A percentile compares a stretch with the other conserved stretches of the same genome.
Evolutionary conservation across 2,888 invertebrate species (phyloP).

Genomic region (Dasysyrphus albostriatus): DNA sequence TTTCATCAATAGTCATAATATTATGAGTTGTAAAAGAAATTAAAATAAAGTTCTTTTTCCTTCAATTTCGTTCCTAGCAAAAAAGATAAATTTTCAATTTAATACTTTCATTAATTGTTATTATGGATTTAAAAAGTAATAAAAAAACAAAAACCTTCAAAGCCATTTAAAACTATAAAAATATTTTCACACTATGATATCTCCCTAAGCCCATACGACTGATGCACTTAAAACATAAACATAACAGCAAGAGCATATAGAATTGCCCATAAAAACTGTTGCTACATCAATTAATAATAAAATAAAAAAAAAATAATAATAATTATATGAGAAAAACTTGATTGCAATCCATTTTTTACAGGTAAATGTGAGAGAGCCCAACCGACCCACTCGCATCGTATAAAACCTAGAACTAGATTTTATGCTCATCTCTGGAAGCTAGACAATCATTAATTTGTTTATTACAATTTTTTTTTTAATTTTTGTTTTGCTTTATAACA

Average conservation of each 20-base stretch:
- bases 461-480: neutral
- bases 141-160: neutral
- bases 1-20: neutral
- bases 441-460: conserved; percentile 41
- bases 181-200: conserved; percentile 28
- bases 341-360: conserved; percentile 23
- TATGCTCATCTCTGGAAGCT: conserved; percentile 26
- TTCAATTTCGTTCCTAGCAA: neutral
- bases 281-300: conserved; percentile 39
- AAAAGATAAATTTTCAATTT: conserved; percentile 10
- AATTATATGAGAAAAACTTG: conserved; percentile 1
- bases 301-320: neutral
- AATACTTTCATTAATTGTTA: no score
- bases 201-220: conserved; percentile 31
- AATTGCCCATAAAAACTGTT: conserved; percentile 60
- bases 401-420: conserved; percentile 34
- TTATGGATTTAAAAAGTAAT: neutral
- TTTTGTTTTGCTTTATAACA: neutral
- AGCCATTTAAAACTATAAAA: neutral
- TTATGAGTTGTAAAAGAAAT: neutral
- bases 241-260: conserved; percentile 14
- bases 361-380: conserved; percentile 30
- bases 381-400: neutral
- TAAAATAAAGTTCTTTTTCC: neutral
- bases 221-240: conserved; percentile 23